Evolutionary conservation across 2,797 vertebrate species (phyloP), one percentile per base, ranked within the genome.

Genomic region (Chelon auratus): DNA sequence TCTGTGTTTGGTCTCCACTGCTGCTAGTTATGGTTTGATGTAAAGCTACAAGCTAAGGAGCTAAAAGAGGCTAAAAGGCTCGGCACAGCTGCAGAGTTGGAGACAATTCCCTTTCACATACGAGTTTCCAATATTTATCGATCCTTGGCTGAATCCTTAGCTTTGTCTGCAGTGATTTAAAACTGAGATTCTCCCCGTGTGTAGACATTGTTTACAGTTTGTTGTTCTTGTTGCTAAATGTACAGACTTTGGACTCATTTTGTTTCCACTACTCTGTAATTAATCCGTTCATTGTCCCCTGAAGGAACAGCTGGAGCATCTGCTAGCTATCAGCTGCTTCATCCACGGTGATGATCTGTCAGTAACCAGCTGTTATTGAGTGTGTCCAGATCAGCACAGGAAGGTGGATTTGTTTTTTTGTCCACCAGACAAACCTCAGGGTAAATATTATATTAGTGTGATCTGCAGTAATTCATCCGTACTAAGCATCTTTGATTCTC

Each of bases 231-330:
- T 62, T 45, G 18, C 65, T n/a, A 54, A 9, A 55, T 36, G 67
- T 15, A 52, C 70, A 45, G 39, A 36, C 51, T 42, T 24, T 12
- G 24, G 13, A 33, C 10, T 30, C 3, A 12, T 13, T 30, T 39
- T 59, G 56, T 62, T 13, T 39, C 18, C 55, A 40, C 45, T 47
- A 2, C 18, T 64, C 13, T 68, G 14, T 62, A 62, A 62, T 53
- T 58, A 77, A 40, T 10, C 20, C 37, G 18, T 59, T 61, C 42
- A 52, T 30, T 17, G 17, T 70, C 18, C 33, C 56, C 78, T 0
- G 24, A 40, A 48, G 72, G 57, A 59, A 14, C 45, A 50, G 43
- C 18, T 5, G 62, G 26, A 77, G 3, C 63, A 66, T 63, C 60
- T 75, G 67, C 48, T 18, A 24, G 48, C 75, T 0, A 61, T 75